These are phyloP conservation scores for Melopsittacus undulatus DNA, from an alignment of 2,797 vertebrate genomes.

Conservation along the genomic window DNA sequence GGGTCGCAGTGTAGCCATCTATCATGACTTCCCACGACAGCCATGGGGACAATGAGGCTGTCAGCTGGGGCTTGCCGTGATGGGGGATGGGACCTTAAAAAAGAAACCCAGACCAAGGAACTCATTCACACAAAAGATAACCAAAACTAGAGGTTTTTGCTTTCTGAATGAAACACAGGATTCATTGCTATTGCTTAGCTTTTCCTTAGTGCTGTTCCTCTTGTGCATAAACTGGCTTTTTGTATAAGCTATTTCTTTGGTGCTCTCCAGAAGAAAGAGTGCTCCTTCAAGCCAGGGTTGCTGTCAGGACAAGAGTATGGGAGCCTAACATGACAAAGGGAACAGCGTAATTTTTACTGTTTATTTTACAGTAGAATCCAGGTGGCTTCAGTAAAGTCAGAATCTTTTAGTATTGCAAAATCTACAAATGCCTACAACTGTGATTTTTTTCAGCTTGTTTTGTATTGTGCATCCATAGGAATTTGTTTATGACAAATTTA, in stretches of 20 bases:
- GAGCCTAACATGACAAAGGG: background rate
- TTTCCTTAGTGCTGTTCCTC: background rate
- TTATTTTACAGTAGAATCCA: background rate
- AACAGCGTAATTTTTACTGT: background rate
- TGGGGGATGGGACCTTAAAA: slow-evolving; percentile 20
- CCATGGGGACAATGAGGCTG: slow-evolving; percentile 34
- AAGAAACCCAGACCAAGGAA: background rate
- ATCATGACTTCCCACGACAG: slow-evolving; percentile 50
- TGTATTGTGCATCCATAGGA: background rate
- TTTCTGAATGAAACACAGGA: background rate
- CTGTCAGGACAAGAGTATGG: background rate
- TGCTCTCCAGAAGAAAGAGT: background rate
- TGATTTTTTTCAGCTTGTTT: background rate
- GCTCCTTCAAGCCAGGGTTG: background rate
- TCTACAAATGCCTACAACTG: background rate
- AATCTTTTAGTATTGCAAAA: background rate
- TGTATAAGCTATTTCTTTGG: background rate
- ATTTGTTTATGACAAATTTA: background rate
- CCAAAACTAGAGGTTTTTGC: background rate
- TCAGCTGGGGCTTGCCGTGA: background rate
- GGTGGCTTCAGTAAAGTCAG: background rate
- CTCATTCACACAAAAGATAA: background rate
- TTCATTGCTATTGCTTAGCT: background rate
- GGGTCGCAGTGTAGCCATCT: slow-evolving; percentile 30
- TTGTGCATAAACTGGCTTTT: background rate